Conservation (phyloP, 2,888 invertebrate species). For the Phymatocera aterrima region DNA sequence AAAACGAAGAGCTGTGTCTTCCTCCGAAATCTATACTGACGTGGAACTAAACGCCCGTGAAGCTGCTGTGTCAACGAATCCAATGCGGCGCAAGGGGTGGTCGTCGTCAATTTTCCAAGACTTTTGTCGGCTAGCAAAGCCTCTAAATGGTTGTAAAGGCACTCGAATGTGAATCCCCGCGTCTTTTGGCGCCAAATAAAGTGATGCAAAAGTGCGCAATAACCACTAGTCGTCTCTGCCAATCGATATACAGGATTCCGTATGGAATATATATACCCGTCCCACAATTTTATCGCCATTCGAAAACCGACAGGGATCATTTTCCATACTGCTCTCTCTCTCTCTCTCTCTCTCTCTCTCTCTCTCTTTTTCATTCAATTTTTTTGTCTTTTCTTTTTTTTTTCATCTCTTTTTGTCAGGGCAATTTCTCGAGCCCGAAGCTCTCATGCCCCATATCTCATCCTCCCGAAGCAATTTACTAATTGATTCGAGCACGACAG, state of each 20-base stretch:
- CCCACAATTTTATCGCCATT: slow-evolving; percentile 5
- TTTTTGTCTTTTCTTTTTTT: neutral
- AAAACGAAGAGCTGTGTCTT: slow-evolving; percentile 10
- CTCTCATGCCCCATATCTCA: neutral
- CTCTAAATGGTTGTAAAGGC: slow-evolving; percentile 30
- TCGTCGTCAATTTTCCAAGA: slow-evolving; percentile 10
- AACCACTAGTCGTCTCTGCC: neutral
- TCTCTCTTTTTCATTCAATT: neutral
- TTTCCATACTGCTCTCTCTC: neutral
- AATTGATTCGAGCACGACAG: slow-evolving; percentile 35
- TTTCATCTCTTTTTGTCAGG: neutral
- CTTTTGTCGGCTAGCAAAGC: slow-evolving; percentile 8
- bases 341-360: no score
- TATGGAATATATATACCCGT: neutral
- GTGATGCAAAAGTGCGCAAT: slow-evolving; percentile 16
- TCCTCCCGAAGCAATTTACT: slow-evolving; percentile 29
- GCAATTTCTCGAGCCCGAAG: neutral
- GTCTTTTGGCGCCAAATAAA: slow-evolving; percentile 14
- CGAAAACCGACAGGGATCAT: neutral
- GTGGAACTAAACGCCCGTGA: slow-evolving; percentile 40
- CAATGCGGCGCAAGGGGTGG: slow-evolving; percentile 8
- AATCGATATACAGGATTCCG: slow-evolving; percentile 25
- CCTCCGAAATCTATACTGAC: slow-evolving; percentile 32
- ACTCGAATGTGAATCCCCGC: slow-evolving; percentile 22
- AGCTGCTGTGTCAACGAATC: slow-evolving; percentile 43